phyloP scores from a whole-genome alignment of 2,888 invertebrate species.

The Chymomyza fuscimana region DNA sequence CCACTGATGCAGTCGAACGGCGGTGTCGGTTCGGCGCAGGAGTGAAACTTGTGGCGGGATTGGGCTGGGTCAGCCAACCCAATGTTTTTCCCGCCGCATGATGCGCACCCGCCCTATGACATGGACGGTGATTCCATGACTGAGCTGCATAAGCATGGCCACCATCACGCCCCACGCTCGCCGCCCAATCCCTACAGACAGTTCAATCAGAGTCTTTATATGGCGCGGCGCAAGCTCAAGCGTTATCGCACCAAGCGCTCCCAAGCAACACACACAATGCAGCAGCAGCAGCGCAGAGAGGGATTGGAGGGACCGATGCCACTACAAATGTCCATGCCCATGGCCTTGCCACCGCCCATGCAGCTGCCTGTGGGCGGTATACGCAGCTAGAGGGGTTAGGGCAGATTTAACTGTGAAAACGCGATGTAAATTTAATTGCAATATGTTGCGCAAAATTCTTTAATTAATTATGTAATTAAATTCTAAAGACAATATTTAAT shows the following conservation, averaged over 20 bases:
- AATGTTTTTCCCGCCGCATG: slow-evolving; percentile 78
- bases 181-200: slow-evolving; percentile 52
- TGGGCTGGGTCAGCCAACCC: slow-evolving; percentile 80
- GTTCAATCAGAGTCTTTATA: slow-evolving; percentile 77
- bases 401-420: slow-evolving; percentile 48
- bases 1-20: slow-evolving; percentile 82
- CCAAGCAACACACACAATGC: slow-evolving; percentile 34
- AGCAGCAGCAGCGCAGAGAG: slow-evolving; percentile 24
- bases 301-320: slow-evolving; percentile 16
- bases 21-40: slow-evolving; percentile 86
- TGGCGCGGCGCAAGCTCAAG: slow-evolving; percentile 76
- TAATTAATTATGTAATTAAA: slow-evolving; percentile 22
- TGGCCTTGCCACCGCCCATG: slow-evolving; percentile 38
- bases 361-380: slow-evolving; percentile 50
- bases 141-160: slow-evolving; percentile 3
- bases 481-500: slow-evolving; percentile 44
- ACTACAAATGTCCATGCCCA: slow-evolving; percentile 38
- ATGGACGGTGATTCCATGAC: slow-evolving; percentile 52
- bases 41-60: slow-evolving; percentile 83
- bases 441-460: slow-evolving; percentile 45
- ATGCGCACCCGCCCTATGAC: slow-evolving; percentile 50
- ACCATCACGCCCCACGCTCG: slow-evolving; percentile 14
- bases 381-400: slow-evolving; percentile 43
- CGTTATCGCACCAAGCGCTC: slow-evolving; percentile 71
- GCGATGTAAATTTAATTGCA: slow-evolving; percentile 61